A percentile compares a stretch with the other conserved stretches of the same genome.
Conservation (phyloP, 2,888 invertebrate species). For the Trissoscelio sp. region DNA sequence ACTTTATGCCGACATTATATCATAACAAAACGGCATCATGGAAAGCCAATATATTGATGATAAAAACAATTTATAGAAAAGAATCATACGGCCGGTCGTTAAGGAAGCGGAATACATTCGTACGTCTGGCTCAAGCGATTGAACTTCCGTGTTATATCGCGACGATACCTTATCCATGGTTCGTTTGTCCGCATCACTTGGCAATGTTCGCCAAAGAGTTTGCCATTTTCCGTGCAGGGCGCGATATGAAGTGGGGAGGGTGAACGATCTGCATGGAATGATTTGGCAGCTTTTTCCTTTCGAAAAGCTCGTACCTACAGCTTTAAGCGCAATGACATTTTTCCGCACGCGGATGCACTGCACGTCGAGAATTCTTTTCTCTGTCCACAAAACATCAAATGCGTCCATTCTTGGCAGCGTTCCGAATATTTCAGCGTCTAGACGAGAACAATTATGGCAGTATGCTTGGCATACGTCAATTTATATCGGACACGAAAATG, state of each 20-base stretch:
- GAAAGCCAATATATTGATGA: constrained; percentile 44
- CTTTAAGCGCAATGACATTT: constrained; percentile 66
- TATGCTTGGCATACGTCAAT: constrained; percentile 70
- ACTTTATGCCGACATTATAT: constrained; percentile 16
- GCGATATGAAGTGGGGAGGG: constrained; percentile 65
- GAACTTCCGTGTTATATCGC: constrained; percentile 69
- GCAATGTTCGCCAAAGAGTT: constrained; percentile 71
- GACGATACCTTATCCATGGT: constrained; percentile 68
- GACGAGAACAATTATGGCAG: constrained; percentile 71
- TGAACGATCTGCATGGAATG: constrained; percentile 70
- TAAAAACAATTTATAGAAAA: constrained; percentile 55
- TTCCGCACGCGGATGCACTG: constrained; percentile 69
- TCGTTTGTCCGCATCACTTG: constrained; percentile 70
- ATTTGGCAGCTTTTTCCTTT: constrained; percentile 71
- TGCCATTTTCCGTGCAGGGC: constrained; percentile 73
- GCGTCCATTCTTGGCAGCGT: constrained; percentile 70
- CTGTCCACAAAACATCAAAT: constrained; percentile 71
- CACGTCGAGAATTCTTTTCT: constrained; percentile 70
- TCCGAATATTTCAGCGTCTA: constrained; percentile 71
- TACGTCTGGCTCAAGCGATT: constrained; percentile 69
- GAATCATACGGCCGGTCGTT: constrained; percentile 56
- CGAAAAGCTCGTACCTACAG: constrained; percentile 57
- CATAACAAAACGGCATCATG: constrained; percentile 24
- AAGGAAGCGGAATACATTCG: constrained; percentile 66
- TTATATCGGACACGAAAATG: constrained; percentile 67